These are phyloP conservation scores for Cephus rjabovi DNA, from an alignment of 2,888 invertebrate species.

Conservation along the genomic window DNA sequence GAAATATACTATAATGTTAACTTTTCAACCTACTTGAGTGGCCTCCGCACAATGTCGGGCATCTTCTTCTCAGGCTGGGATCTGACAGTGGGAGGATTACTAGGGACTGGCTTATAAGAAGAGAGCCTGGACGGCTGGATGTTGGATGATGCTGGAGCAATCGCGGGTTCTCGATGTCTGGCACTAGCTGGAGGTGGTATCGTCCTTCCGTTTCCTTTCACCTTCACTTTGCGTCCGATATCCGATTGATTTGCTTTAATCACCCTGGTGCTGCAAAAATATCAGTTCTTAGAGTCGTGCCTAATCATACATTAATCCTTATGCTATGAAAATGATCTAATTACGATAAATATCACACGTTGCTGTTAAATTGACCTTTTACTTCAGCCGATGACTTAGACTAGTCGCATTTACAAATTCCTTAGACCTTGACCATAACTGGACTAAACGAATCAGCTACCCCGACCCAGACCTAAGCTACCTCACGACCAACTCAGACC, in stretches of 20 bases:
- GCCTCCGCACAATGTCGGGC: conserved; percentile 77
- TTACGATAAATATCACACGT: no score
- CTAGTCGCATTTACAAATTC: conserved; percentile 20
- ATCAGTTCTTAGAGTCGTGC: no score
- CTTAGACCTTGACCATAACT: conserved; percentile 45
- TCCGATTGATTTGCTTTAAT: conserved; percentile 92
- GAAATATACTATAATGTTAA: background rate
- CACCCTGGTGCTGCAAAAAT: conserved; percentile 83
- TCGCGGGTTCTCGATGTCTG: conserved; percentile 53
- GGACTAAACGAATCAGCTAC: conserved; percentile 40
- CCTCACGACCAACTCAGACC: background rate
- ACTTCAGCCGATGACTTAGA: no score
- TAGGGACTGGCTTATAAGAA: conserved; percentile 67
- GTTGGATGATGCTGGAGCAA: conserved; percentile 53
- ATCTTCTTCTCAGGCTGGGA: conserved; percentile 54
- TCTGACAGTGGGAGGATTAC: conserved; percentile 50
- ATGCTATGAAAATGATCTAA: no score
- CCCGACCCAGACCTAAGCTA: conserved; percentile 11
- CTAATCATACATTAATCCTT: no score
- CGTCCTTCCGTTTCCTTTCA: conserved; percentile 68
- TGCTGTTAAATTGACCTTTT: no score
- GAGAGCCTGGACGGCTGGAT: conserved; percentile 54
- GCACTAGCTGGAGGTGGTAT: conserved; percentile 58
- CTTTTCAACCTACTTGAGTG: conserved; percentile 73
- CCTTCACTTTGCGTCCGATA: conserved; percentile 88